A percentile compares a stretch with the other conserved stretches of the same genome.
Conservation (phyloP, 1,140 invertebrate species). For the Drosophila gunungcola region DNA sequence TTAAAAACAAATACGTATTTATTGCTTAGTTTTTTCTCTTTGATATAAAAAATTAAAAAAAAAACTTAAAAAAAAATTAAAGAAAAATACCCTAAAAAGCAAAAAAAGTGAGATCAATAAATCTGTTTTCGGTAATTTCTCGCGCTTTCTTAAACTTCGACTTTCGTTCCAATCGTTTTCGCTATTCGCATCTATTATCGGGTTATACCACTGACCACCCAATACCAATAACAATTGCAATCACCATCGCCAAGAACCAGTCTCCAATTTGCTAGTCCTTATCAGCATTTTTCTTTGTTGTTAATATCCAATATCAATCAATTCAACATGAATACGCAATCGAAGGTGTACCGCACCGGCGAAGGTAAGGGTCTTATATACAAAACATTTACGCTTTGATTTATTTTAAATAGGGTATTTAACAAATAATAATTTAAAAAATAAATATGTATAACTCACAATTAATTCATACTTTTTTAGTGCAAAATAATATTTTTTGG, state of each 20-base stretch:
- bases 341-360: conserved; percentile 81
- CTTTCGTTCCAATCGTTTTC: conserved; percentile 35
- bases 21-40: conserved; percentile 83
- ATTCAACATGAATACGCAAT: conserved; percentile 81
- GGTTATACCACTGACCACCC: conserved; percentile 26
- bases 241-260: conserved; percentile 46
- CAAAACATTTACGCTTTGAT: neutral
- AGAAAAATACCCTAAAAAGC: conserved; percentile 24
- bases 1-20: conserved; percentile 72
- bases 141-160: conserved; percentile 45
- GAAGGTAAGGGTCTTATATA: conserved; percentile 54
- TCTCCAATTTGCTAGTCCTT: conserved; percentile 70
- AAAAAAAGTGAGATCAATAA: conserved; percentile 35
- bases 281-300: conserved; percentile 66
- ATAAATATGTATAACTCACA: too few relatives aligned
- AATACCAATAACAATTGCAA: conserved; percentile 28
- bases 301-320: conserved; percentile 52
- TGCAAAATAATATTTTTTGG: too few relatives aligned
- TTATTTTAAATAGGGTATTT: neutral
- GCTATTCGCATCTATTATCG: conserved; percentile 46
- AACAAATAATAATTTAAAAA: too few relatives aligned
- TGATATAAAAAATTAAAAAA: conserved; percentile 74
- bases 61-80: conserved; percentile 38
- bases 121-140: conserved; percentile 33
- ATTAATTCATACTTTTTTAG: too few relatives aligned